Percentiles rank a stretch among this genome's conserved stretches.
These are phyloP conservation scores for Grammomys surdaster DNA, from an alignment of 2,113 vertebrate genomes.

Conservation along the genomic window DNA sequence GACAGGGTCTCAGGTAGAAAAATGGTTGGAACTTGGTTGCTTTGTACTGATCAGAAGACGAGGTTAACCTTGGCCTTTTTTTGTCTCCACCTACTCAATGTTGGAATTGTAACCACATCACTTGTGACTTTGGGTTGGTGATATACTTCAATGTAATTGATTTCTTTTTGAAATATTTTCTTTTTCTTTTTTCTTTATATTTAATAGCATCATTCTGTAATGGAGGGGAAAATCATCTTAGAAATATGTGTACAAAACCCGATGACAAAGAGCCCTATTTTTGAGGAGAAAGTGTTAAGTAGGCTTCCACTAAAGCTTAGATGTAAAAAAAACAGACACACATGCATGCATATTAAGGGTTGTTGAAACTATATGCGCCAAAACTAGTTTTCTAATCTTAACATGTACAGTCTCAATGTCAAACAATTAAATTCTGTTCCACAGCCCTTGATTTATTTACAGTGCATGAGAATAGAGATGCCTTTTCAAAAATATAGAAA, in stretches of 20 bases:
- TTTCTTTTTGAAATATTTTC: slow-evolving; percentile 20
- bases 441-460: slow-evolving; percentile 54
- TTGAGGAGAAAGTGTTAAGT: slow-evolving; percentile 72
- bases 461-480: background rate
- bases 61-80: background rate
- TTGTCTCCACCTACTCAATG: background rate
- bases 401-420: slow-evolving; percentile 63
- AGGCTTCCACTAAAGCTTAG: slow-evolving; percentile 74
- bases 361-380: slow-evolving; percentile 85
- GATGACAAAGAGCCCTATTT: background rate
- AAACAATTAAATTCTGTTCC: slow-evolving; percentile 65
- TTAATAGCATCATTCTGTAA: slow-evolving; percentile 17
- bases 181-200: background rate
- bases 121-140: background rate
- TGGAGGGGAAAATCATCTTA: background rate
- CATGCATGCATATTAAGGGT: slow-evolving; percentile 74
- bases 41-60: background rate
- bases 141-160: background rate
- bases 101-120: background rate
- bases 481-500: slow-evolving; percentile 23
- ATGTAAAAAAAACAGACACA: slow-evolving; percentile 77
- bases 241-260: background rate
- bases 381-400: slow-evolving; percentile 76
- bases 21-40: background rate
- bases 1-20: background rate